Evolutionary conservation across 2,113 vertebrate genomes (phyloP).

Genomic region (Sturnira hondurensis): DNA sequence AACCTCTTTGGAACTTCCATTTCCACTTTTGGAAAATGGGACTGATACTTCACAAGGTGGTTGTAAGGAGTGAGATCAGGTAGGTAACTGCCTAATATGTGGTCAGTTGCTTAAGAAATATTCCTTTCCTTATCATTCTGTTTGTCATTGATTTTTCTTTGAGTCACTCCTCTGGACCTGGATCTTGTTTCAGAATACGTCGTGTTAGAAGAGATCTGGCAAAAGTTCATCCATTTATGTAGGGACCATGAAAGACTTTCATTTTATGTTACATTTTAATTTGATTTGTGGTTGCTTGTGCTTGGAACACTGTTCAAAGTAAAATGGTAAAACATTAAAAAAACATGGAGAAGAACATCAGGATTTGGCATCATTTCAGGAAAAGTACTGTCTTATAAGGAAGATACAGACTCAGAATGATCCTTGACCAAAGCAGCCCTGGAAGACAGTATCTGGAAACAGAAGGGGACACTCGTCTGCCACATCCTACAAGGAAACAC

Average conservation of each 20-base stretch:
- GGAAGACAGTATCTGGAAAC: neutral
- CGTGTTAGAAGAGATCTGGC: constrained; percentile 20
- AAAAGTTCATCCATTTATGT: constrained; percentile 32
- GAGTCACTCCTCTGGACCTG: neutral
- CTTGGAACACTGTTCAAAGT: constrained; percentile 12
- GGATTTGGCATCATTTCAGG: constrained; percentile 33
- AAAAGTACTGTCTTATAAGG: constrained; percentile 14
- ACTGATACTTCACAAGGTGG: neutral
- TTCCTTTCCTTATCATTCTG: neutral
- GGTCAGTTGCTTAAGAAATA: neutral
- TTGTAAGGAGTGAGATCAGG: neutral
- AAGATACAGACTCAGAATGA: neutral
- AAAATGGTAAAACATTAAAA: constrained; percentile 55
- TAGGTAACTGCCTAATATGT: neutral
- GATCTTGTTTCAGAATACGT: constrained; percentile 19
- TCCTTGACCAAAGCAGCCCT: neutral
- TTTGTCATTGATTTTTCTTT: constrained; percentile 25
- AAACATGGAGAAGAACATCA: constrained; percentile 36
- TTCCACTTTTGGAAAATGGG: neutral
- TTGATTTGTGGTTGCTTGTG: neutral
- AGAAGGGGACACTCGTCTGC: neutral
- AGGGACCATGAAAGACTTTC: constrained; percentile 18
- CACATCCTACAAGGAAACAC: neutral
- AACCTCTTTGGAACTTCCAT: neutral
- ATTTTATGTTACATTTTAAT: constrained; percentile 28